These are phyloP conservation scores for Meloidogyne floridensis DNA, from an alignment of 1,140 invertebrate species.

Conservation along the genomic window DNA sequence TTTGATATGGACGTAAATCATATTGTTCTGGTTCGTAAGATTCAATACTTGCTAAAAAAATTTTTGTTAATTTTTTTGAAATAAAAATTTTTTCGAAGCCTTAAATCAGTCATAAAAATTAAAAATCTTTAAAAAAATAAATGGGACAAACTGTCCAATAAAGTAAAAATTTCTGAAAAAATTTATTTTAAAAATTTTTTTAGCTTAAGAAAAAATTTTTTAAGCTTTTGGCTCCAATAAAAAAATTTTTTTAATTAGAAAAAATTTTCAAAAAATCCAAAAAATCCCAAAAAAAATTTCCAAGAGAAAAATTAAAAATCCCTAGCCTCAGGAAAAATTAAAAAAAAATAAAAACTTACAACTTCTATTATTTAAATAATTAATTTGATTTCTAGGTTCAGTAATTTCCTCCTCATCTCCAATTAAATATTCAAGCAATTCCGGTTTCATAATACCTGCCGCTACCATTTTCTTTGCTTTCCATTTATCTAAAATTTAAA, in stretches of 20 bases:
- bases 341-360: slow-evolving; percentile 8
- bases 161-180: neutral
- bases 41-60: neutral
- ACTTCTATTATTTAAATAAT: neutral
- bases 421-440: slow-evolving; percentile 1
- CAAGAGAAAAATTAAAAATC: too few species aligned
- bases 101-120: neutral
- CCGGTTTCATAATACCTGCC: neutral
- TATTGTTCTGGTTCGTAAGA: slow-evolving; percentile 26
- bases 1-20: slow-evolving; percentile 45
- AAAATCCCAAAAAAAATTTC: neutral
- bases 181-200: too few species aligned
- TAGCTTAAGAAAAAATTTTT: too few species aligned
- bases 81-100: neutral
- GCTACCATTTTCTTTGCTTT: neutral
- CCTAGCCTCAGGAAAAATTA: neutral
- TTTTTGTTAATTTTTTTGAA: neutral
- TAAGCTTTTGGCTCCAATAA: too few species aligned
- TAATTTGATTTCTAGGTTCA: neutral
- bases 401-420: neutral
- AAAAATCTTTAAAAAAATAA: too few species aligned
- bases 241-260: too few species aligned
- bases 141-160: neutral
- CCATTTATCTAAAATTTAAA: neutral
- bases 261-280: too few species aligned